phyloP scores from a whole-genome alignment of 2,797 vertebrate species.

The Etheostoma nigrum region DNA sequence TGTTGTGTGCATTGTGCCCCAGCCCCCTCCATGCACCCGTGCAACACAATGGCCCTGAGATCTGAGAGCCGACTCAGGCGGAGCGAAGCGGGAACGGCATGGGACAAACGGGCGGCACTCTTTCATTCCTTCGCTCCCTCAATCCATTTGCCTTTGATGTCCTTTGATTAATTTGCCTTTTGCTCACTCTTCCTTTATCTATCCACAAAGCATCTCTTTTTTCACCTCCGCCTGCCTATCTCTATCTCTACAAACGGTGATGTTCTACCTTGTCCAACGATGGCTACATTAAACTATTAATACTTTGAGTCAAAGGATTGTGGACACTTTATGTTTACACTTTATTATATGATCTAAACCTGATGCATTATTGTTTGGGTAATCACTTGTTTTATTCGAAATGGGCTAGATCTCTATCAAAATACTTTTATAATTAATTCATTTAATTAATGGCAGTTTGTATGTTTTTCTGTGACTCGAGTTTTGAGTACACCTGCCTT shows the following conservation, averaged over 20 bases:
- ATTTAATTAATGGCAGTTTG: background rate
- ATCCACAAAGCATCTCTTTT: conserved; percentile 50
- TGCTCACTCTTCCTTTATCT: conserved; percentile 64
- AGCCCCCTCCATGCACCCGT: conserved; percentile 72
- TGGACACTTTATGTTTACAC: background rate
- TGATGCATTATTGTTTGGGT: background rate
- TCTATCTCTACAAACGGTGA: conserved; percentile 17
- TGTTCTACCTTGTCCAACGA: conserved; percentile 8
- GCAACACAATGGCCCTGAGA: conserved; percentile 76
- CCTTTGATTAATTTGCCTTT: conserved; percentile 83
- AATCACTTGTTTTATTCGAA: background rate
- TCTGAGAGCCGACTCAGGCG: conserved; percentile 78
- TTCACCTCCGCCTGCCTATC: conserved; percentile 31
- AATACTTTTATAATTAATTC: background rate
- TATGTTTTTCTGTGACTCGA: background rate
- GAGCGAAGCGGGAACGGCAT: conserved; percentile 74
- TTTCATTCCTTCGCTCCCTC: conserved; percentile 78
- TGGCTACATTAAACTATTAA: background rate
- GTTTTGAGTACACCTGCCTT: background rate
- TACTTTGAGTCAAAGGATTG: background rate
- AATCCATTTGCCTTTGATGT: conserved; percentile 80
- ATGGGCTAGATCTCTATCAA: background rate
- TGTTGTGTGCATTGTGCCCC: conserved; percentile 57
- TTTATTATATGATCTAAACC: background rate
- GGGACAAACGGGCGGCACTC: conserved; percentile 79